Evolutionary conservation across 2,797 vertebrate species (phyloP), one percentile per base, ranked within the genome.

Genomic region (Rallus crepitans): DNA sequence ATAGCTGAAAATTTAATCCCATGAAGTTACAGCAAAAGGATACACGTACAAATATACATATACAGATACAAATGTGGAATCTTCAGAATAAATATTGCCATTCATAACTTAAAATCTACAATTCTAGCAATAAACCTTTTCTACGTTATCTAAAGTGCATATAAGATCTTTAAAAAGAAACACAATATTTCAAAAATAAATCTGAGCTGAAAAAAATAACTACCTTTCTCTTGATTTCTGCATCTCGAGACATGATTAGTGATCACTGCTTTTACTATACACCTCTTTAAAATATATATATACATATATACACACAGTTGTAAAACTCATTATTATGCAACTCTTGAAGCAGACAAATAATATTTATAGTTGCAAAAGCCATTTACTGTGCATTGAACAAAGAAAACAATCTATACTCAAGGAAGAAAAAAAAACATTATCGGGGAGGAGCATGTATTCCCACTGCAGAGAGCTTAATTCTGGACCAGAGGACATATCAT

Each of bases 1-100:
- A 47, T 59, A 80, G 75, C 30, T 96, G 55, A 80, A 94, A 89
- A 91, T 40, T 77, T 96, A 90, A 87, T 86, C 23, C 35, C 25
- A 39, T 83, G 48, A 30, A 71, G 28, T 92, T 81, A 55, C 25
- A 79, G 55, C 39, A 89, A 64, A 10, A 80, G 23, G 9, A 87
- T 93, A 50, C 21, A 73, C 90, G 87, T 3, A 73, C 27, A 77
- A 80, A 52, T 28, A 87, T 93, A 52, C 21, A 73, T 90, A 87
- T 3, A 76, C 27, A 77, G 77, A 70, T 89, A 83, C 52, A 87
- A 90, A 95, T 33, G 31, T n/a, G 56, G 11, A 52, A 63, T 71
- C 63, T 81, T 66, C 5, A 71, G 28, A 81, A 89, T 60, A 94
- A 64, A 60, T 66, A 9, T 17, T 92, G 70, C 25, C 14, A 27